Evolutionary conservation across 2,888 invertebrate species (phyloP).

Genomic region (Amorpha juglandis): DNA sequence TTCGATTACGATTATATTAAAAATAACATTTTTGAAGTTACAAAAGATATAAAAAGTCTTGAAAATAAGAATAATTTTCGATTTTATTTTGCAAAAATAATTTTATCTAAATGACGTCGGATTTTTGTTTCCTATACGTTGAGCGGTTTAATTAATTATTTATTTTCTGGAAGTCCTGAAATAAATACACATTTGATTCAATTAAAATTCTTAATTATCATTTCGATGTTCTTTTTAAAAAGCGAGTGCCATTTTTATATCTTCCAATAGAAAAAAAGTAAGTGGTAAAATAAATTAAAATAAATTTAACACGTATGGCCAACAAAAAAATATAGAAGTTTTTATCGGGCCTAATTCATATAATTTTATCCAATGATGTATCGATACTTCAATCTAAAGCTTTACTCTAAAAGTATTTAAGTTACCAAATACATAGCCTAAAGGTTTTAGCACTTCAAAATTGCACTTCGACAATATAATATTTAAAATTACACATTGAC

Average conservation of each 20-base stretch:
- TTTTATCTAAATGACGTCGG: slow-evolving; percentile 9
- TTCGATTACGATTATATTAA: background rate
- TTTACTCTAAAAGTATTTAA: slow-evolving; percentile 28
- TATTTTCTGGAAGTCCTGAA: background rate
- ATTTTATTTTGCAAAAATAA: slow-evolving; percentile 4
- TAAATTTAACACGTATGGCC: background rate
- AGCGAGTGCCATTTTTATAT: slow-evolving; percentile 36
- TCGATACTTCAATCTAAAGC: slow-evolving; percentile 1
- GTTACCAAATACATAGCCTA: slow-evolving; percentile 31
- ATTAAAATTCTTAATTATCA: background rate
- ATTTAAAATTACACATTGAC: slow-evolving; percentile 2
- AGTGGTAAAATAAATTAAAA: background rate
- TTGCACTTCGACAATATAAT: slow-evolving; percentile 27
- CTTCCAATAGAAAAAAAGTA: slow-evolving; percentile 19
- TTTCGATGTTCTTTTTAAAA: slow-evolving; percentile 29
- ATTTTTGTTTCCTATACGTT: background rate
- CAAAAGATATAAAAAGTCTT: background rate
- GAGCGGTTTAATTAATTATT: background rate
- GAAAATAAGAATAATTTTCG: background rate
- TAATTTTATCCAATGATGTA: slow-evolving; percentile 17
- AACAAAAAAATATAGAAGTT: slow-evolving; percentile 10
- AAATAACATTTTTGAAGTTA: background rate
- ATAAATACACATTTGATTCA: background rate
- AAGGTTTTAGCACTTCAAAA: slow-evolving; percentile 17
- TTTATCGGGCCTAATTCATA: slow-evolving; percentile 15